A percentile compares a stretch with the other conserved stretches of the same genome.
phyloP scores from a whole-genome alignment of 2,888 invertebrate species.

The Drosophila formosana region DNA sequence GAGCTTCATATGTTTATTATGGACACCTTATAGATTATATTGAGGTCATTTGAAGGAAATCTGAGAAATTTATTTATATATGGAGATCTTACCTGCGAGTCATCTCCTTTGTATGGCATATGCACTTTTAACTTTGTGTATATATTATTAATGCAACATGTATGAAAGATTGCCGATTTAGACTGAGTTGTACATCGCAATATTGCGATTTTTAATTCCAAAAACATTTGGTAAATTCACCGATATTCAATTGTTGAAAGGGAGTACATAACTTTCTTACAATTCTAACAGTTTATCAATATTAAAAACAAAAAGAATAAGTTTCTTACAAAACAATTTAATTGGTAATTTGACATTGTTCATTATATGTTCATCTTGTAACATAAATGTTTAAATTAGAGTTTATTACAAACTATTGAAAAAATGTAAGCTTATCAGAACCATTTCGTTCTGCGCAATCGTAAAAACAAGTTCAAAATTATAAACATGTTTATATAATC shows the following conservation, averaged over 20 bases:
- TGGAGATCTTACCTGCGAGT: too few species aligned
- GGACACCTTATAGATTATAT: too few species aligned
- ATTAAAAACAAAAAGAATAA: background rate
- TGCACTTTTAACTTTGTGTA: background rate
- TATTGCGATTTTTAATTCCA: background rate
- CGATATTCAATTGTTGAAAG: background rate
- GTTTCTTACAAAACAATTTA: background rate
- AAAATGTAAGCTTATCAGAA: background rate
- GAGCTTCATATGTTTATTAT: background rate
- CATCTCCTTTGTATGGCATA: background rate
- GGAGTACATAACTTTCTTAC: background rate
- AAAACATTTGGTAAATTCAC: background rate
- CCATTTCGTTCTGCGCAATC: background rate
- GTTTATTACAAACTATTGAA: background rate
- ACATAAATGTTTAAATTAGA: background rate
- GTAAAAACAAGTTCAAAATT: background rate
- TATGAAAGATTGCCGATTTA: background rate
- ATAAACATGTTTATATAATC: slow-evolving; percentile 7
- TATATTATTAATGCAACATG: background rate
- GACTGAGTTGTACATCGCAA: background rate
- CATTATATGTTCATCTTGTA: background rate
- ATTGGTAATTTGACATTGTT: background rate
- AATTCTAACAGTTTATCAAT: background rate
- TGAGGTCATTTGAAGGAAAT: too few species aligned
- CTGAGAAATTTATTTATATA: too few species aligned